These are phyloP conservation scores for Drosophila murphyi DNA, from an alignment of 1,140 invertebrate genomes.

Conservation along the genomic window DNA sequence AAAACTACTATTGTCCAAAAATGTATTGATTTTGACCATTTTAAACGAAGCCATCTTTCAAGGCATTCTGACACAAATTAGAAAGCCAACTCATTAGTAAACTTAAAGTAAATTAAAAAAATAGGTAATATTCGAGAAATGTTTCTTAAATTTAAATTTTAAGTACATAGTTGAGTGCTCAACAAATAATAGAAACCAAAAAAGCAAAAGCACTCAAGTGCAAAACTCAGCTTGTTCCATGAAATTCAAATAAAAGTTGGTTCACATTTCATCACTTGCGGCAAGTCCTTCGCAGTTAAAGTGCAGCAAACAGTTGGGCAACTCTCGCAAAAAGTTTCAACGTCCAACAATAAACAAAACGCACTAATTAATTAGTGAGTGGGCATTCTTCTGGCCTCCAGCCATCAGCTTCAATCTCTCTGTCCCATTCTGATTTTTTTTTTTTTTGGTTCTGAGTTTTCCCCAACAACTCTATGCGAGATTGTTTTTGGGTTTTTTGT, in stretches of 20 bases:
- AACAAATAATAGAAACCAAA: slow-evolving; percentile 2
- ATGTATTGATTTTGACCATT: neutral
- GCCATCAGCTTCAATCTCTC: neutral
- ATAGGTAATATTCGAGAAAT: no score
- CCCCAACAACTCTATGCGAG: slow-evolving; percentile 61
- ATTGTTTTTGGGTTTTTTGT: slow-evolving; percentile 59
- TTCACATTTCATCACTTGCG: neutral
- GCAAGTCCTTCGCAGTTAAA: slow-evolving; percentile 1
- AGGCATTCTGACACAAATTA: neutral
- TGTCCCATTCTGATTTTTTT: slow-evolving; percentile 23
- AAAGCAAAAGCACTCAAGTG: neutral
- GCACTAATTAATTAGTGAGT: slow-evolving; percentile 71
- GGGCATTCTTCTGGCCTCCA: slow-evolving; percentile 30
- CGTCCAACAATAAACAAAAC: slow-evolving; percentile 65
- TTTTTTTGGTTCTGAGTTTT: slow-evolving; percentile 2
- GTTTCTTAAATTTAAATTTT: no score
- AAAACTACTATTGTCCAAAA: neutral
- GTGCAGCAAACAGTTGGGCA: neutral
- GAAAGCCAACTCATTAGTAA: neutral
- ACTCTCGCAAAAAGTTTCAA: slow-evolving; percentile 31
- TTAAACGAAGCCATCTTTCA: neutral
- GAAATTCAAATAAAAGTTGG: slow-evolving; percentile 9
- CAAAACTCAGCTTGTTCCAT: neutral
- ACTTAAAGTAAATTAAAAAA: no score
- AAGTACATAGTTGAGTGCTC: neutral